Base-by-base conservation (phyloP, 2,888 invertebrate species). In the Calliphora vomitoria region DNA sequence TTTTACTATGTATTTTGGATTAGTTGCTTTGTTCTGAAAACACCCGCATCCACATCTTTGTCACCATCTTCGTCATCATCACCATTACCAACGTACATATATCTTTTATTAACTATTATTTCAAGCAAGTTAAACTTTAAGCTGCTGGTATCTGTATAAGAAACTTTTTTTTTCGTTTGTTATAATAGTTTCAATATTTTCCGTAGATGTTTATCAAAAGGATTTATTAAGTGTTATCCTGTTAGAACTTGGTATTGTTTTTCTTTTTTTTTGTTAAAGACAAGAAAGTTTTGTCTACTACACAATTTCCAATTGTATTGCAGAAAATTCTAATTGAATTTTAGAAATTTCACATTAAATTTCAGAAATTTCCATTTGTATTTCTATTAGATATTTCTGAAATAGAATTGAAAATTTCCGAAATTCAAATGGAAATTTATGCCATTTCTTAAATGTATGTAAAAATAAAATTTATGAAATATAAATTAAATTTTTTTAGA, bases 201-300 rank as follows among this genome's bases (percentile, higher is more conserved):
- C 13, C 53, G 72, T 82, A 79, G 86, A 86, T 86, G 82, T 82
- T 86, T 86, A 86, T 86, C 86, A 82, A 86, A 86, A 82, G 82
- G 82, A 86, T 86, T 86, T 86, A 82, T 86, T 86, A 82, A 82
- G 86, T 86, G 86, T 86, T 86, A 79, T 86, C 82, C 86, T 79
- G 86, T 75, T 62, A 79, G 79, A 71, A 11, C 13, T 38, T 69
- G 55, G 62, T 18, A 47, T 64, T 79, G 58, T 35, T 25, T 74
- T 62, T 66, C 41, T 35, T 71, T 62, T 55, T 62, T 62, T 68
- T 10, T 15, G n/a, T 6, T 4, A 55, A 18, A 13, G 31, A 74
- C 15, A 25, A 44, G 25, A 62, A 62, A 72, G 55, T 41, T 80
- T 84, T 53, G 68, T 50, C 20, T 25, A 62, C n/a, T 60, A 74